phyloP scores from a whole-genome alignment of 2,888 invertebrate genomes.

The Drosophila hamatofila region DNA sequence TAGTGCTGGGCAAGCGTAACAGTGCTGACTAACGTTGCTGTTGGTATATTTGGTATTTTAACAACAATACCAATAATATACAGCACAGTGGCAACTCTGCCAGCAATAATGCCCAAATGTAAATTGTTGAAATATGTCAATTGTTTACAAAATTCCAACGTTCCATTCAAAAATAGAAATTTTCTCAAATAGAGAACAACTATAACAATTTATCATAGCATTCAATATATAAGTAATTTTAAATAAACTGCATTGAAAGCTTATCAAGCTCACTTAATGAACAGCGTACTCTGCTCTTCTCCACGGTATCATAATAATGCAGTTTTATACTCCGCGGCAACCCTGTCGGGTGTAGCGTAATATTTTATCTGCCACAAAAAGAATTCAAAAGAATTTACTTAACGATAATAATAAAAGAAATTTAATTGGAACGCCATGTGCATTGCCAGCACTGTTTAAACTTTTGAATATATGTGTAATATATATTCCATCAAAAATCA shows the following conservation, averaged over 20 bases:
- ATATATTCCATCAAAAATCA: slow-evolving; percentile 40
- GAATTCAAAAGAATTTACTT: slow-evolving; percentile 40
- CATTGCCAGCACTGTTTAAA: slow-evolving; percentile 26
- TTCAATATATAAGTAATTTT: background rate
- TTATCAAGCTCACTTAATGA: background rate
- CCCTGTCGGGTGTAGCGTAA: slow-evolving; percentile 61
- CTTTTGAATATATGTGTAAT: slow-evolving; percentile 6
- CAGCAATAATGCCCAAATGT: background rate
- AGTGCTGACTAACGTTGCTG: slow-evolving; percentile 40
- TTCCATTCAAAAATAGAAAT: background rate
- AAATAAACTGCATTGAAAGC: background rate
- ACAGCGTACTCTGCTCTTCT: slow-evolving; percentile 25
- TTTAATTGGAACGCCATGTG: slow-evolving; percentile 44
- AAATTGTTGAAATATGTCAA: background rate
- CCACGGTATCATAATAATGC: slow-evolving; percentile 7
- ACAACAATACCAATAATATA: slow-evolving; percentile 16
- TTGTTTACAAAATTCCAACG: background rate
- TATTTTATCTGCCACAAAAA: slow-evolving; percentile 35
- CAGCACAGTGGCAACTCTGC: slow-evolving; percentile 30
- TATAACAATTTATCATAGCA: background rate
- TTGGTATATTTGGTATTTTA: slow-evolving; percentile 36
- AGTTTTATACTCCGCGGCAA: slow-evolving; percentile 55
- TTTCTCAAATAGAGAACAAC: background rate
- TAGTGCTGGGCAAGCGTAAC: slow-evolving; percentile 47
- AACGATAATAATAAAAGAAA: slow-evolving; percentile 27